Evolutionary conservation across 2,888 invertebrate species (phyloP), one percentile per base, ranked within the genome.

Genomic region (Peribatodes rhomboidaria): DNA sequence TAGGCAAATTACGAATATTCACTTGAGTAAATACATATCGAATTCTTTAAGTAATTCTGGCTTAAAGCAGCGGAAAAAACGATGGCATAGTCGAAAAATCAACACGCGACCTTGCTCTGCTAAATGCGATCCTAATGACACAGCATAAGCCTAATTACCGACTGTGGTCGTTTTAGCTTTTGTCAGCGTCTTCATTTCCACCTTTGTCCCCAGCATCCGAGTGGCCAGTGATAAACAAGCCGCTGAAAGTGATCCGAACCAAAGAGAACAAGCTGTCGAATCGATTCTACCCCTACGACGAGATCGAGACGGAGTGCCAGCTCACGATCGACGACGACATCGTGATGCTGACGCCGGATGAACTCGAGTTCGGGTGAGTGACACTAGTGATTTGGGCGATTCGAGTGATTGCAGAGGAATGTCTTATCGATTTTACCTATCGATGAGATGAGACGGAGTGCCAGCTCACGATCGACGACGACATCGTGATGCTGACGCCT

Each of bases 391-490:
- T 8, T 35, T 35, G 35, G 9, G 35, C 9, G 9, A 35, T 35
- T 1, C 9, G 10, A 11, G 35, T 35, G 35, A 7, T 11, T 27
- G 2, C 6, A 27, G 27, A 4, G 3, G 27, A 27, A 27, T 27
- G 6, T 27, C 27, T 2, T 2, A 27, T 4, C 27, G 27, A 27
- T 27, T 27, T 27, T 27, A 27, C 27, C 27, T 6, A 27, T 27
- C 88, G 97, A 97, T 80, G 98, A 99, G 87, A 99, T 99, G 98
- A 98, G 94, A 99, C 99, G 0, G 99, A 99, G 89, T 98, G 98
- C 53, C 97, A 99, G 75, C 92, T 99, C 76, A 98, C 98, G 3
- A 97, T 99, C 69, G 99, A 99, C 84, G 99, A 99, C 87, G 99
- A 99, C 82, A 99, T 99, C n/a, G 27, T 53, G 10, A 41, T 56